These are phyloP conservation scores for Mastacembelus armatus DNA, from an alignment of 2,797 vertebrate genomes.

Conservation along the genomic window DNA sequence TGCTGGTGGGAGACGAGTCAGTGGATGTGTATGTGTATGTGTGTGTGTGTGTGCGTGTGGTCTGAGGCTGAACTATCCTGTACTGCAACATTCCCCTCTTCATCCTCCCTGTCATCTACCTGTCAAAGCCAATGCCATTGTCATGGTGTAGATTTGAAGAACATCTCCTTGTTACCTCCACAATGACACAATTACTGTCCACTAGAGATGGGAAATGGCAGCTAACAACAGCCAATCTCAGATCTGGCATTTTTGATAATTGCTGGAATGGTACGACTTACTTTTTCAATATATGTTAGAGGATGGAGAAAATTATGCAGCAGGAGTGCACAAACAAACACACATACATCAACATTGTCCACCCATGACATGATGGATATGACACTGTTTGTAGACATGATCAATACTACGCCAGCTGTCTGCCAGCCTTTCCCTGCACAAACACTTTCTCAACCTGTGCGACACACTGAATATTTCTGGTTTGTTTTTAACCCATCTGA, in stretches of 20 bases:
- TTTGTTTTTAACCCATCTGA: constrained; percentile 26
- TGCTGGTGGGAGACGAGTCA: constrained; percentile 74
- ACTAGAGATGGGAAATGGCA: constrained; percentile 44
- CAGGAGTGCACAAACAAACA: no score
- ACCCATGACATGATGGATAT: constrained; percentile 24
- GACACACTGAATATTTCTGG: constrained; percentile 4
- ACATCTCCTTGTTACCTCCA: constrained; percentile 46
- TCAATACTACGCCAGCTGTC: not conserved
- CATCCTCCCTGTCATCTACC: constrained; percentile 66
- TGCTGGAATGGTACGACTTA: constrained; percentile 25
- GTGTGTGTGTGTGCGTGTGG: constrained; percentile 36
- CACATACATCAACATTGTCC: constrained; percentile 16
- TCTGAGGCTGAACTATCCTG: constrained; percentile 82
- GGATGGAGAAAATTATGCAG: not conserved
- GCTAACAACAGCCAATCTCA: constrained; percentile 40
- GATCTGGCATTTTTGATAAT: constrained; percentile 53
- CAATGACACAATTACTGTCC: constrained; percentile 68
- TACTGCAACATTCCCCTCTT: constrained; percentile 40
- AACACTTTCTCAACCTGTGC: constrained; percentile 19
- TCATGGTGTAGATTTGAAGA: constrained; percentile 81
- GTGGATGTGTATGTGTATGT: constrained; percentile 36
- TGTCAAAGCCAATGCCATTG: constrained; percentile 83
- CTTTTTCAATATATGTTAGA: constrained; percentile 13
- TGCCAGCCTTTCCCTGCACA: constrained; percentile 1
- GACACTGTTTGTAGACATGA: constrained; percentile 2